Conservation (phyloP, 1,140 invertebrate genomes). For the Myzus persicae region DNA sequence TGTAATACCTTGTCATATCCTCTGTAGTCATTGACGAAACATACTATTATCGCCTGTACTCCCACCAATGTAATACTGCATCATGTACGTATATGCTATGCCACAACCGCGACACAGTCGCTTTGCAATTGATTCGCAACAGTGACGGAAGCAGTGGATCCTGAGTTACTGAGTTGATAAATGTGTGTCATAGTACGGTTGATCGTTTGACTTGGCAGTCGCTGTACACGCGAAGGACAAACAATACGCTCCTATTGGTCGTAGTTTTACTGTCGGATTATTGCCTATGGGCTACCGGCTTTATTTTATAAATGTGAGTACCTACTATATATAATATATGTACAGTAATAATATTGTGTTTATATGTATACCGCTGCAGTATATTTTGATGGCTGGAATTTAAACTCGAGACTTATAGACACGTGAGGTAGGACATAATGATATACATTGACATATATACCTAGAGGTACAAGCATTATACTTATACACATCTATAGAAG, state of each 20-base stretch:
- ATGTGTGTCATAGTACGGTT: constrained; percentile 12
- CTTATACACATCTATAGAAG: background rate
- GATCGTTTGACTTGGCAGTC: background rate
- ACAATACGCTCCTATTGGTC: background rate
- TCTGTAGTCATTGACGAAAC: background rate
- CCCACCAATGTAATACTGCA: background rate
- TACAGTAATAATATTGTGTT: too few species aligned
- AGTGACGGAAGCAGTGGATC: background rate
- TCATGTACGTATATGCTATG: background rate
- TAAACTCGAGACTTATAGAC: background rate
- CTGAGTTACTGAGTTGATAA: background rate
- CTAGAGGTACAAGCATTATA: background rate
- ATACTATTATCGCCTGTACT: too few species aligned
- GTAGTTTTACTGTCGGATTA: background rate
- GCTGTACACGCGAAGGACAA: background rate
- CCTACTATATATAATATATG: background rate
- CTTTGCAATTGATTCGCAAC: constrained; percentile 3
- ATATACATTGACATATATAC: background rate
- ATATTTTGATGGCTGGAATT: background rate
- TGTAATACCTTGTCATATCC: background rate
- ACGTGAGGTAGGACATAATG: background rate
- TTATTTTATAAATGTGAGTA: background rate
- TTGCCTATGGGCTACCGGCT: background rate
- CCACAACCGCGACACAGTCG: background rate
- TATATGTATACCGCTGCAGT: too few species aligned